These are phyloP conservation scores for Acanthacorydalis orientalis DNA, from an alignment of 2,888 invertebrate genomes.

Conservation along the genomic window DNA sequence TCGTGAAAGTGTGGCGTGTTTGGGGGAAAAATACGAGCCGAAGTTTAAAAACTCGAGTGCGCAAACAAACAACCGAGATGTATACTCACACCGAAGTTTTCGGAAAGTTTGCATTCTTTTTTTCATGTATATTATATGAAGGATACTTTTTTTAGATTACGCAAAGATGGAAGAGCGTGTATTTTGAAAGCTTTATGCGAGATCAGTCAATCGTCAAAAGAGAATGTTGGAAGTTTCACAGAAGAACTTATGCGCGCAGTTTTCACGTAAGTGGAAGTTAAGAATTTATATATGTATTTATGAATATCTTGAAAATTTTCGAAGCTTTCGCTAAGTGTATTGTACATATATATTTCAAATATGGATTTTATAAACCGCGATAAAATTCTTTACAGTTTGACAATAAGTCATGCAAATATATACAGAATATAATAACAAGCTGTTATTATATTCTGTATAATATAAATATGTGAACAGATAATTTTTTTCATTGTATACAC, in stretches of 20 bases:
- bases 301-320: background rate
- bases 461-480: too few species aligned
- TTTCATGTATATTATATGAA: background rate
- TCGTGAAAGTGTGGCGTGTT: too few species aligned
- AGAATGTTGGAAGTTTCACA: slow-evolving; percentile 37
- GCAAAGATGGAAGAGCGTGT: slow-evolving; percentile 37
- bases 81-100: too few species aligned
- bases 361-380: background rate
- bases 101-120: background rate
- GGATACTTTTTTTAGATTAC: slow-evolving; percentile 18
- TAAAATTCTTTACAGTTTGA: background rate
- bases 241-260: slow-evolving; percentile 45
- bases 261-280: slow-evolving; percentile 39
- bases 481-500: too few species aligned
- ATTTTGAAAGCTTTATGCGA: slow-evolving; percentile 48
- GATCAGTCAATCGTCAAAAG: slow-evolving; percentile 32
- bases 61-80: too few species aligned
- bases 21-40: too few species aligned
- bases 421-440: background rate
- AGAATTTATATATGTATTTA: background rate
- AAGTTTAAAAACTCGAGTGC: too few species aligned
- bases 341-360: too few species aligned
- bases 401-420: background rate
- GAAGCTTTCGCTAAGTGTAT: background rate
- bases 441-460: too few species aligned